Evolutionary conservation across 2,888 invertebrate genomes (phyloP), one percentile per base, ranked within the genome.

Genomic region (Ctenicera cuprea): DNA sequence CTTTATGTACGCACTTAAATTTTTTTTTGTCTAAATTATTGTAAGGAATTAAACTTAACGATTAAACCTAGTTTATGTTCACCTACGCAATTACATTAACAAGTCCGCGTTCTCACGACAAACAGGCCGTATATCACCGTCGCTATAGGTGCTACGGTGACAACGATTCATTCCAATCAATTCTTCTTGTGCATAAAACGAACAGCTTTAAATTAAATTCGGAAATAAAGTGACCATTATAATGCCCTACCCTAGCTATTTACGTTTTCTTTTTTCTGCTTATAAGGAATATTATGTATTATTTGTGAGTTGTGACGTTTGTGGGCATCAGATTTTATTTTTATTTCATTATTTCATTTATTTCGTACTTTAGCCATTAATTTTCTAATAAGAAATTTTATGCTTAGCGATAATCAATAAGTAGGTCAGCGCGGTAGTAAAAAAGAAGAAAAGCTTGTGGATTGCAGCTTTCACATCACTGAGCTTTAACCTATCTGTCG

Each of bases 31-130:
- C 26, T n/a, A 26, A 26, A 26, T 26, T 26, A 26, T 26, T n/a
- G n/a, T n/a, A n/a, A n/a, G 5, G 26, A 26, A 26, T 26, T 26
- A 26, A 26, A 26, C 26, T 26, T 26, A 3, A 26, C 2, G 30
- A 54, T 52, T 50, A 70, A 70, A 52, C 20, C 18, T 11, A 48
- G 18, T 48, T 33, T 9, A 33, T 33, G 30, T 22, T 11, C 57
- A 45, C 71, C 71, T 65, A 71, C 71, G 71, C 71, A 71, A n/a
- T 41, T 37, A 48, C 63, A 71, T 65, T 57, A 65, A 71, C 64
- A 54, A 71, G 57, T 26, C 41, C 9, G 37, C 43, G 64, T 64
- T 64, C 71, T 62, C 37, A 57, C 59, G 33, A 71, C 57, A 64
- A 71, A 26, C 45, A 3, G 45, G 33, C 38, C 65, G 33, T 65